Percentiles rank a stretch among this genome's conserved stretches.
Conservation (phyloP, 1,140 invertebrate species). For the Homalodisca vitripennis region DNA sequence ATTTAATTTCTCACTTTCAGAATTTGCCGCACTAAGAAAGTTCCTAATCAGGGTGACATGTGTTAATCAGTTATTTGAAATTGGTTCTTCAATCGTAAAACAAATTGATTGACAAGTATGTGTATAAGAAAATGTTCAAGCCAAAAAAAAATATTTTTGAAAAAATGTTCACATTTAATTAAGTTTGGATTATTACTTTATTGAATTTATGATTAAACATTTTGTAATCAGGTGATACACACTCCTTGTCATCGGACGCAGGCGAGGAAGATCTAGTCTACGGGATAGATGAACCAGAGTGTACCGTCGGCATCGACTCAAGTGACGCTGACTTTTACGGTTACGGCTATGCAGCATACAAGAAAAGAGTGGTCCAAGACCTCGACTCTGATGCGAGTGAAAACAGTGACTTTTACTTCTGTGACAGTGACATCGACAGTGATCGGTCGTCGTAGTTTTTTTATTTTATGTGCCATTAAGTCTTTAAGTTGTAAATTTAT, state of each 20-base stretch:
- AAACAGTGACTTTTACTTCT: slow-evolving; percentile 10
- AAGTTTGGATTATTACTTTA: not conserved
- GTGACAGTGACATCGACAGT: slow-evolving; percentile 11
- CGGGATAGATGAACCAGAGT: not conserved
- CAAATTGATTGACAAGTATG: not conserved
- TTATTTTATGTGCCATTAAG: no score
- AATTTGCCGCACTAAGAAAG: no score
- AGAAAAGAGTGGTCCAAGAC: not conserved
- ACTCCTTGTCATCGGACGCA: slow-evolving; percentile 13
- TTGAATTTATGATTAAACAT: not conserved
- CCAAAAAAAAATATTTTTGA: not conserved
- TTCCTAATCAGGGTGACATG: not conserved
- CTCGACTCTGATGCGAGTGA: slow-evolving; percentile 16
- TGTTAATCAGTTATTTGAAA: not conserved
- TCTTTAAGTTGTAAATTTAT: no score
- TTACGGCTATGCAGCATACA: slow-evolving; percentile 5
- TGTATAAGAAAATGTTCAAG: not conserved
- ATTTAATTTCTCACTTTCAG: no score
- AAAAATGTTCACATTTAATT: not conserved
- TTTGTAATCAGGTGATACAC: slow-evolving; percentile 1
- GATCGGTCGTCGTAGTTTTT: no score
- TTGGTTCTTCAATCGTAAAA: not conserved
- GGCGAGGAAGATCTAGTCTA: slow-evolving; percentile 1
- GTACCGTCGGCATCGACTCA: not conserved
- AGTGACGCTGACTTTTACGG: not conserved